Evolutionary conservation across 2,888 invertebrate genomes (phyloP), one percentile per base, ranked within the genome.

Genomic region (Cryptocephalus primarius): DNA sequence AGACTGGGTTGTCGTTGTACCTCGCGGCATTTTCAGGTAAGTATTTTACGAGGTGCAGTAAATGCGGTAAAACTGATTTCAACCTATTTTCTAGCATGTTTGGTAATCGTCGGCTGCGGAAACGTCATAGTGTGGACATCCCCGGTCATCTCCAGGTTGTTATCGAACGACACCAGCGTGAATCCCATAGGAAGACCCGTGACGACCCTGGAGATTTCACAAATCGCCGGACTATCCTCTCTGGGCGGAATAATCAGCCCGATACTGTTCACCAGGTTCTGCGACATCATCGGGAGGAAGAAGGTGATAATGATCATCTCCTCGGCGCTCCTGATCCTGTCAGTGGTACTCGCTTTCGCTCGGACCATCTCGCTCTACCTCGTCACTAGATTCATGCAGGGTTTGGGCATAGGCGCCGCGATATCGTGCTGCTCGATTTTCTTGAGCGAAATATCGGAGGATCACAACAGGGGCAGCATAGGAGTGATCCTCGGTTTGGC

Each of bases 361-460:
- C 13, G 2, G 22, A 12, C 33, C 13, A 31, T 43, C 12, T 43
- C 33, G 12, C 8, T 34, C 9, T 43, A 43, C 11, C 80, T 75
- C 68, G 73, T 66, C 8, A 80, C 77, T 43, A 73, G 74, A 46
- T 73, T 75, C 56, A 69, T 74, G 50, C 76, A 76, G 68, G 86
- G 86, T 41, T 58, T 83, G 0, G 79, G 77, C 1, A 75, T 79
- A 0, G 83, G 85, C 0, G 77, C 82, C 61, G 71, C 80, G n/a
- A 84, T 82, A 69, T 79, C 83, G 0, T 77, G 82, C 1, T 78
- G 82, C 1, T 88, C 91, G 0, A 84, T 89, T 77, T 92, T 90
- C 68, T 79, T 89, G 49, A 86, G 86, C 38, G 92, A 92, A 69
- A 85, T 88, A 33, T 78, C 89, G 8, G 83, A 87, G 73, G 80